Conservation (phyloP, 2,113 vertebrate species). For the Chelonoidis abingdonii region DNA sequence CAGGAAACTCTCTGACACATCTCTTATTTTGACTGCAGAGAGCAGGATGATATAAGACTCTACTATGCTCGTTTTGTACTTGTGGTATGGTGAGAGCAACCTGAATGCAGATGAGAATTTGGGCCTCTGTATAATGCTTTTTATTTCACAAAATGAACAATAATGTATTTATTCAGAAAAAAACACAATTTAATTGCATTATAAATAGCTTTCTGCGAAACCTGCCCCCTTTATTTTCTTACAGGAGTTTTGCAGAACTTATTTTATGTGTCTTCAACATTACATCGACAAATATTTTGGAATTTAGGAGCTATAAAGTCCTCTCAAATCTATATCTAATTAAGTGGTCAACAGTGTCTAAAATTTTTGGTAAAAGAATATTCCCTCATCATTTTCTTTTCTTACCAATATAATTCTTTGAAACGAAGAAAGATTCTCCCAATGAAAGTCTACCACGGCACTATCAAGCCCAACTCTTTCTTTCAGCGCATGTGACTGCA, state of each 20-base stretch:
- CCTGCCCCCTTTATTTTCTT: no score
- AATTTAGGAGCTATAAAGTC: neutral
- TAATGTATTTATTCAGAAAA: neutral
- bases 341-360: neutral
- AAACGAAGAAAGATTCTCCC: slow-evolving; percentile 77
- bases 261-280: neutral
- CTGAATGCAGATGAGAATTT: neutral
- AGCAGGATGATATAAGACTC: no score
- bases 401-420: slow-evolving; percentile 80
- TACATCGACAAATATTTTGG: neutral
- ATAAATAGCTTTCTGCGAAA: neutral
- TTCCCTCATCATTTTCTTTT: neutral
- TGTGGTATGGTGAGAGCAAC: no score
- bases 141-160: neutral
- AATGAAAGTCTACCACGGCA: slow-evolving; percentile 56
- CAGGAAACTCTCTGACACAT: no score
- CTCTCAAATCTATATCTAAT: neutral
- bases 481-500: neutral
- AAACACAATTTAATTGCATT: neutral
- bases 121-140: neutral
- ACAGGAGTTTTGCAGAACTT: neutral
- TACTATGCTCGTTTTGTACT: no score
- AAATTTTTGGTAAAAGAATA: neutral
- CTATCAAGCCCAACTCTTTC: neutral
- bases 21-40: no score